Evolutionary conservation across 2,888 invertebrate genomes (phyloP).

Genomic region (Leucania comma): DNA sequence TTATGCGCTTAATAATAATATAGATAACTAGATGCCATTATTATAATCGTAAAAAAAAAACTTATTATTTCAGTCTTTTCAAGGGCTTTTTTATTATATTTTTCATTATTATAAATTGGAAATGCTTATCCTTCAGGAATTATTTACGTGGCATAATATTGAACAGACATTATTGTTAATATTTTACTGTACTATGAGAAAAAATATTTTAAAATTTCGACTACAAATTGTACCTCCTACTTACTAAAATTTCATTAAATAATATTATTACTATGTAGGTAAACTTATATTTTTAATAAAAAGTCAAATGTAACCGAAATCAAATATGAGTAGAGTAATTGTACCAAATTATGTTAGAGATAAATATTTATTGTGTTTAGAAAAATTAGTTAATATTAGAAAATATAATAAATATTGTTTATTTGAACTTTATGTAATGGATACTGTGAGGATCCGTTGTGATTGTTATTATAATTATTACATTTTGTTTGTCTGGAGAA

Average conservation of each 20-base stretch:
- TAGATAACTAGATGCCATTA: slow-evolving; percentile 57
- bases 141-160: slow-evolving; percentile 14
- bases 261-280: slow-evolving; percentile 38
- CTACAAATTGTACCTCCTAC: slow-evolving; percentile 36
- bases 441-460: slow-evolving; percentile 62
- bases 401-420: slow-evolving; percentile 52
- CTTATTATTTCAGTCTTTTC: slow-evolving; percentile 9
- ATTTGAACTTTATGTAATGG: slow-evolving; percentile 46
- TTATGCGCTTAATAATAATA: slow-evolving; percentile 61
- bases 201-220: slow-evolving; percentile 24
- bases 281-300: slow-evolving; percentile 64
- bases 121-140: background rate
- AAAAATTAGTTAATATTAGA: slow-evolving; percentile 62
- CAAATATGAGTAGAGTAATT: slow-evolving; percentile 54
- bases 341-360: slow-evolving; percentile 65
- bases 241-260: slow-evolving; percentile 39
- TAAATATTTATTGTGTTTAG: slow-evolving; percentile 67
- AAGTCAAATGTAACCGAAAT: slow-evolving; percentile 52
- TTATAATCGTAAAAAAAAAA: slow-evolving; percentile 34
- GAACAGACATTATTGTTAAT: slow-evolving; percentile 19
- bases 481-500: slow-evolving; percentile 63
- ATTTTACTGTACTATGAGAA: slow-evolving; percentile 12
- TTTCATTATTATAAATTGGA: no score
- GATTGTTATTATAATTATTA: slow-evolving; percentile 60
- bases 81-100: background rate